phyloP scores from a whole-genome alignment of 1,140 invertebrate species.

The Drosophila cardini region DNA sequence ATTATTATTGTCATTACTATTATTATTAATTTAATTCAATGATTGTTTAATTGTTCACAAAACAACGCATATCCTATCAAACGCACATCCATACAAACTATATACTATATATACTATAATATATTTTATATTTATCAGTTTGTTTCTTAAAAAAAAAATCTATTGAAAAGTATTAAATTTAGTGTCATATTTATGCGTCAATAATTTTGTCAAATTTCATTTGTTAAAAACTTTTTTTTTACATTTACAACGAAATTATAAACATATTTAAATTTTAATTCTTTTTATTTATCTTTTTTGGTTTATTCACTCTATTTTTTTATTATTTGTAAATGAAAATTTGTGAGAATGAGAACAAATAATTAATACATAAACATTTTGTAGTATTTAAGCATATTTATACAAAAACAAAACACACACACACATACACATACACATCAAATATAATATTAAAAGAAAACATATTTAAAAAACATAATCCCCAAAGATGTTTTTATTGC shows the following conservation, averaged over 20 bases:
- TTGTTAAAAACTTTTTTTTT: conserved; percentile 44
- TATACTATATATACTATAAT: conserved; percentile 17
- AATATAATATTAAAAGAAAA: conserved; percentile 74
- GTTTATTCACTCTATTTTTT: conserved; percentile 20
- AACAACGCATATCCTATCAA: conserved; percentile 32
- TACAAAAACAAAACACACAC: conserved; percentile 46
- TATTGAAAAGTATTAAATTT: conserved; percentile 82
- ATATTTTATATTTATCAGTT: conserved; percentile 54
- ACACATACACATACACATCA: conserved; percentile 34
- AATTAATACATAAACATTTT: conserved; percentile 55
- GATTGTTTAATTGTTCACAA: conserved; percentile 54
- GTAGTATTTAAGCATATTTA: conserved; percentile 70
- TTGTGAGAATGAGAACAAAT: conserved; percentile 29
- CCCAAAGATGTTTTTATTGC: conserved; percentile 37
- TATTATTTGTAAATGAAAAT: conserved; percentile 33
- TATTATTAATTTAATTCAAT: conserved; percentile 61
- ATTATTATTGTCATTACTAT: conserved; percentile 68
- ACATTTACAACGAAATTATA: conserved; percentile 19
- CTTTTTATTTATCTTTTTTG: conserved; percentile 32
- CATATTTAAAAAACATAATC: conserved; percentile 71
- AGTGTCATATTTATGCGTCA: conserved; percentile 79
- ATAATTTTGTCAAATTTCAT: conserved; percentile 41
- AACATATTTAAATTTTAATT: conserved; percentile 46
- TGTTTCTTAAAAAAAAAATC: conserved; percentile 40
- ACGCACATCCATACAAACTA: conserved; percentile 39